A percentile compares a stretch with the other conserved stretches of the same genome.
Evolutionary conservation across 2,113 vertebrate species (phyloP).

Genomic region (Oreochromis aureus): DNA sequence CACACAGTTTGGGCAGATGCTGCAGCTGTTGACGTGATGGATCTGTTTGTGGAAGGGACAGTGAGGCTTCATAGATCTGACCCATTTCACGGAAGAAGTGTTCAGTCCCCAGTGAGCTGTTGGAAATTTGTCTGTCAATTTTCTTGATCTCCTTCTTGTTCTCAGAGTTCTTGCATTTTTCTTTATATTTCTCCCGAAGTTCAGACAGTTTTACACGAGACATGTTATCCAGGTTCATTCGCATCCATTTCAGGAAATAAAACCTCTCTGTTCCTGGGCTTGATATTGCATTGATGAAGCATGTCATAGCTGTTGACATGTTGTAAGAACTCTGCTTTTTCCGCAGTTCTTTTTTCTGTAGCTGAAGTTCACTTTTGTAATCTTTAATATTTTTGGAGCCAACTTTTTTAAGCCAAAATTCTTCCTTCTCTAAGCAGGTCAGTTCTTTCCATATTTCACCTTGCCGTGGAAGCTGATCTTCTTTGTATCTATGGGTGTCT

Average conservation of each 20-base stretch:
- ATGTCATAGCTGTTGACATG: conserved; percentile 41
- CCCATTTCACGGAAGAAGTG: conserved; percentile 80
- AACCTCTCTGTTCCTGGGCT: conserved; percentile 17
- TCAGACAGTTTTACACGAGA: conserved; percentile 14
- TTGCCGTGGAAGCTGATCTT: conserved; percentile 52
- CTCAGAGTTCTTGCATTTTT: conserved; percentile 5
- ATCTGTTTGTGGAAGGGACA: conserved; percentile 10
- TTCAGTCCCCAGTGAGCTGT: conserved; percentile 70
- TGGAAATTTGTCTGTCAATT: conserved; percentile 55
- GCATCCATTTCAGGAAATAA: conserved; percentile 68
- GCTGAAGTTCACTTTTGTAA: conserved; percentile 49
- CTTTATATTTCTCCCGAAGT: conserved; percentile 42
- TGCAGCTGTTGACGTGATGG: conserved; percentile 8
- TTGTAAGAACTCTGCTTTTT: conserved; percentile 1
- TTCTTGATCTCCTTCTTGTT: conserved; percentile 45
- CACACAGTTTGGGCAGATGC: conserved; percentile 55
- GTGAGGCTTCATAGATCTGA: conserved; percentile 76
- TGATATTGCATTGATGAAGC: conserved; percentile 48
- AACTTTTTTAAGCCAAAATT: too few species aligned
- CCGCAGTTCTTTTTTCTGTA: conserved; percentile 21
- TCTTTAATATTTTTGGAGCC: too few species aligned
- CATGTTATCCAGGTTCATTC: conserved; percentile 54
- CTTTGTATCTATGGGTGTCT: conserved; percentile 46
- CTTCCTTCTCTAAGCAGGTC: conserved; percentile 60
- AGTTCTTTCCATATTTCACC: conserved; percentile 59